Conservation (phyloP, 2,888 invertebrate genomes). For the Colostygia pectinataria region DNA sequence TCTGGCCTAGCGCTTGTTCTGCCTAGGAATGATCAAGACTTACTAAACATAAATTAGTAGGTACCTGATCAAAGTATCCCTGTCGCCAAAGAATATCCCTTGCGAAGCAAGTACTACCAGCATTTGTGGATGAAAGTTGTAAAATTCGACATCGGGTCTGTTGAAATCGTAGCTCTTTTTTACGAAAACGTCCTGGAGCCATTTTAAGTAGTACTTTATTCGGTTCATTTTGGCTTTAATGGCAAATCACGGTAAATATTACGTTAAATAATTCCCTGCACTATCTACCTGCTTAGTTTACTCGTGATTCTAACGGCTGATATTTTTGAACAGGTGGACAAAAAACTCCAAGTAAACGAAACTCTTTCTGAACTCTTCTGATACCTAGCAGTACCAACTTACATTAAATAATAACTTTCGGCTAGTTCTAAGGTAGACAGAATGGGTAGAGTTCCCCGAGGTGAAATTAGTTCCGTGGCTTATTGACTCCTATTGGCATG, state of each 20-base stretch:
- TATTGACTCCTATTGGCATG: conserved; percentile 5
- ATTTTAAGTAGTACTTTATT: conserved; percentile 9
- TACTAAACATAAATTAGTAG: neutral
- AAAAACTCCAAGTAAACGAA: too few relatives aligned
- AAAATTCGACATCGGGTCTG: conserved; percentile 44
- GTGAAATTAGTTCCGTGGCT: conserved; percentile 1
- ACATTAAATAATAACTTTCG: too few relatives aligned
- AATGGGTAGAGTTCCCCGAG: neutral
- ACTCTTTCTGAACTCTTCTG: too few relatives aligned
- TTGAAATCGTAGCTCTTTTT: conserved; percentile 51
- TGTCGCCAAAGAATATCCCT: conserved; percentile 54
- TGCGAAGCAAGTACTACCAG: conserved; percentile 45
- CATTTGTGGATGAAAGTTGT: conserved; percentile 61
- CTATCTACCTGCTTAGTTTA: too few relatives aligned
- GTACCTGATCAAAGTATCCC: conserved; percentile 53
- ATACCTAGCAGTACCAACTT: too few relatives aligned
- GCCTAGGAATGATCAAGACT: neutral
- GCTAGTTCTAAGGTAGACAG: neutral
- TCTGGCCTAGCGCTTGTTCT: too few relatives aligned
- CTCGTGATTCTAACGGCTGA: too few relatives aligned
- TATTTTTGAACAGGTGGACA: too few relatives aligned
- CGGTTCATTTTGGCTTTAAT: neutral
- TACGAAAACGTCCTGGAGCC: conserved; percentile 41
- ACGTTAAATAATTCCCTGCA: too few relatives aligned
- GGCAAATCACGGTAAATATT: too few relatives aligned